Evolutionary conservation across 2,797 vertebrate genomes (phyloP).

Genomic region (Sebastes variabilis): DNA sequence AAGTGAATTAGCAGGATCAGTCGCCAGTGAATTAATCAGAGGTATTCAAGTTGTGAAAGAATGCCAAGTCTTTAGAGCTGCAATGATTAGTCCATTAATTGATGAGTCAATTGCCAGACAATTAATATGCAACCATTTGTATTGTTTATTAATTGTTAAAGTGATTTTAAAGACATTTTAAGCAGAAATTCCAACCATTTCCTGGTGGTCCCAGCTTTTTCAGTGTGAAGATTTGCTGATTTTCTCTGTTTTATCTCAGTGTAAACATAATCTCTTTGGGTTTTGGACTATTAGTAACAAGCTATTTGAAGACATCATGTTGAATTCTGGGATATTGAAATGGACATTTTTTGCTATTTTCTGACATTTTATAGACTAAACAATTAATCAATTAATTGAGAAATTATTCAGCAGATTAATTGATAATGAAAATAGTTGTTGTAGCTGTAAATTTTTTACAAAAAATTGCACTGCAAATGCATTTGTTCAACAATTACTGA

Average conservation of each 20-base stretch:
- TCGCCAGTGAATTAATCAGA: neutral
- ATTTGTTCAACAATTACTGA: neutral
- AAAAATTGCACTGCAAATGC: neutral
- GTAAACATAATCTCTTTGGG: neutral
- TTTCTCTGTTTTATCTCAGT: neutral
- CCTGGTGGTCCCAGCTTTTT: neutral
- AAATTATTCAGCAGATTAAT: neutral
- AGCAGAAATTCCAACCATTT: neutral
- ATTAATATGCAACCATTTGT: neutral
- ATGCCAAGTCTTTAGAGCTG: neutral
- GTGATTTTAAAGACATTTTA: neutral
- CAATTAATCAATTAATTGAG: neutral
- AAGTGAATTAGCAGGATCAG: slow-evolving; percentile 1
- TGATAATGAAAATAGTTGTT: neutral
- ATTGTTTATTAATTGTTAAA: neutral
- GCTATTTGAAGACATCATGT: neutral
- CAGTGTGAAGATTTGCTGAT: neutral
- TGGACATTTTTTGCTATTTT: neutral
- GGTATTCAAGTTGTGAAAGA: neutral
- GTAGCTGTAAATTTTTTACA: neutral
- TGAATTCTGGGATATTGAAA: neutral
- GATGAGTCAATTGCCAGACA: neutral
- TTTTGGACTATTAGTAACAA: neutral
- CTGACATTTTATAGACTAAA: neutral
- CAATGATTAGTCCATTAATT: neutral